Base-by-base conservation (phyloP, 2,113 vertebrate species). In the Hippocampus zosterae region DNA sequence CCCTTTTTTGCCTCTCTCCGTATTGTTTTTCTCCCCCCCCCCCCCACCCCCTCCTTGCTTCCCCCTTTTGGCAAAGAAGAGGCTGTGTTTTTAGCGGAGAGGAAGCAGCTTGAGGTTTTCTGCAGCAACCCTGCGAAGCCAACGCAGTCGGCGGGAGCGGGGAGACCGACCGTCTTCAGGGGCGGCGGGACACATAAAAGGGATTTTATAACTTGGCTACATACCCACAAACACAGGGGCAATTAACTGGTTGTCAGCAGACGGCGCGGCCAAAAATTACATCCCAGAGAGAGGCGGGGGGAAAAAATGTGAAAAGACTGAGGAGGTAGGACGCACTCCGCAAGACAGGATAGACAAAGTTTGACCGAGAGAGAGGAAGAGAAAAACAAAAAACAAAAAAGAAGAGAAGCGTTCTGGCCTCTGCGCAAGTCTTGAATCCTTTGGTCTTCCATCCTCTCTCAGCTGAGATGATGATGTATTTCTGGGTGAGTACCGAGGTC, bases 381-480 rank as follows among this genome's bases (percentile, higher is more conserved):
- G 6, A 52, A 53, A 70, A 70, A 53, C n/a, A 53, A n/a, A 53
- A 55, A 78, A 2, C 4, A 33, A 33, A 33, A 33, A 4, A 33
- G 29, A 33, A 33, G 29, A 60, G 72, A 76, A 70, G 77, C 72
- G 67, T 41, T 8, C 79, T 50, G 79, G 80, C 78, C 72, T 77
- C 65, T 57, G 59, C 25, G 33, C 74, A 70, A 53, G 53, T 79
- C 71, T 65, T 75, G 72, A 68, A 74, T 21, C 71, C 73, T 68
- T 68, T 61, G 74, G 66, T 73, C 61, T 75, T 63, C 70, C 73
- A 18, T 50, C 66, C 65, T 72, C 71, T 74, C 77, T 78, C 81
- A 48, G 74, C 73, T 41, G 70, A 82, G 77, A 88, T 88, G 85
- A 88, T 88, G 87, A 88, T 88, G 87, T 88, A 88, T 78, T 88